Base-by-base conservation (phyloP, 2,113 vertebrate genomes). In the Lasiurus cinereus region DNA sequence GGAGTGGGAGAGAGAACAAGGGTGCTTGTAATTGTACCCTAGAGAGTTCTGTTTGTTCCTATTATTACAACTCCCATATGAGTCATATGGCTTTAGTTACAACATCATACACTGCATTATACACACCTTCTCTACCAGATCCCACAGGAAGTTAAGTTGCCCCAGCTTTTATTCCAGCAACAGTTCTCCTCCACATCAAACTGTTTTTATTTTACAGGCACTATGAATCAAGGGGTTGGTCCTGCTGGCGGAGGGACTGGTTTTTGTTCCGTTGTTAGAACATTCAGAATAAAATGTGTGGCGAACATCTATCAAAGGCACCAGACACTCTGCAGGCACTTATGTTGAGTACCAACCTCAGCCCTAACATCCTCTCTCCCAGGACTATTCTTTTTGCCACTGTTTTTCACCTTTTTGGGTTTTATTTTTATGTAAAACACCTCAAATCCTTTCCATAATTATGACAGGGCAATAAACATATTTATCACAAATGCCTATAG, bases 401-500 rank as follows among this genome's bases (percentile, higher is more conserved):
- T 88, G 33, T 64, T 92, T 62, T 82, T 29, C 39, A 43, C 72
- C 43, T 54, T 90, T 76, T 84, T 19, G 5, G 62, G 50, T 13
- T 78, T 27, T 50, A 0, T 36, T 39, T 43, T 56, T 66, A 84
- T 64, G 31, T 24, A 92, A 90, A 56, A 27, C 79, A 87, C 72
- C 33, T 93, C 62, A 69, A 91, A 29, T 66, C 67, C 54, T 74
- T 92, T 92, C 66, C 74, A 39, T 64, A 74, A 66, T 52, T 52
- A 29, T 13, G 11, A 5, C 2, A 43, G 48, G 46, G 67, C 72
- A 70, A 88, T 76, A 88, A 80, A 82, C 24, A 39, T n/a, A 72
- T 79, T 70, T 54, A 80, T 59, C 50, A 87, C 64, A 83, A 92
- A 90, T 62, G 36, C 70, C 66, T 62, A 48, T 4, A 43, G 39